Conservation (phyloP, 2,113 vertebrate species). For the Pogonocichla stellata region DNA sequence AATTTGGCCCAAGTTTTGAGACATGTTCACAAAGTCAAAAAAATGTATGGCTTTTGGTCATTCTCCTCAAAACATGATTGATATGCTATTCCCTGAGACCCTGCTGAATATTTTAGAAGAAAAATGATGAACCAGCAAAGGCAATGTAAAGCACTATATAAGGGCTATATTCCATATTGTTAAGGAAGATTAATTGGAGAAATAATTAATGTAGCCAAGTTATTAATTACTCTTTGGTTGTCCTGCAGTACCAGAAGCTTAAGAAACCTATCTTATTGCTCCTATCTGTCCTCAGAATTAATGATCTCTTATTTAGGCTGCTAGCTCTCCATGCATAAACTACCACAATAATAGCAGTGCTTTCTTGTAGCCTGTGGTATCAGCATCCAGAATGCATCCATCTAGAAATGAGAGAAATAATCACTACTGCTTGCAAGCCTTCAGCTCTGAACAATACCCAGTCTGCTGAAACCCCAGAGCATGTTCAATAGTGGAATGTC, state of each 20-base stretch:
- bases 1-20: background rate
- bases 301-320: conserved; percentile 34
- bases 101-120: conserved; percentile 1
- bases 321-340: conserved; percentile 17
- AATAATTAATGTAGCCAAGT: conserved; percentile 60
- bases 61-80: background rate
- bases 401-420: conserved; percentile 17
- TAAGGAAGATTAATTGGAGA: conserved; percentile 40
- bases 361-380: conserved; percentile 20
- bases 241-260: conserved; percentile 27
- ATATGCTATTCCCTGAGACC: background rate
- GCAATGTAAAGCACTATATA: background rate
- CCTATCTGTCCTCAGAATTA: conserved; percentile 42
- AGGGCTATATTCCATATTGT: background rate
- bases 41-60: background rate
- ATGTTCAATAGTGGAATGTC: background rate
- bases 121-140: conserved; percentile 17
- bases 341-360: background rate
- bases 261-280: conserved; percentile 14
- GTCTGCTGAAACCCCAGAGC: background rate
- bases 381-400: background rate
- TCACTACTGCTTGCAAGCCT: background rate
- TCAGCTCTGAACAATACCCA: background rate
- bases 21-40: background rate
- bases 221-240: conserved; percentile 46